phyloP scores from a whole-genome alignment of 2,888 invertebrate species.

The Auanema freiburgensis region DNA sequence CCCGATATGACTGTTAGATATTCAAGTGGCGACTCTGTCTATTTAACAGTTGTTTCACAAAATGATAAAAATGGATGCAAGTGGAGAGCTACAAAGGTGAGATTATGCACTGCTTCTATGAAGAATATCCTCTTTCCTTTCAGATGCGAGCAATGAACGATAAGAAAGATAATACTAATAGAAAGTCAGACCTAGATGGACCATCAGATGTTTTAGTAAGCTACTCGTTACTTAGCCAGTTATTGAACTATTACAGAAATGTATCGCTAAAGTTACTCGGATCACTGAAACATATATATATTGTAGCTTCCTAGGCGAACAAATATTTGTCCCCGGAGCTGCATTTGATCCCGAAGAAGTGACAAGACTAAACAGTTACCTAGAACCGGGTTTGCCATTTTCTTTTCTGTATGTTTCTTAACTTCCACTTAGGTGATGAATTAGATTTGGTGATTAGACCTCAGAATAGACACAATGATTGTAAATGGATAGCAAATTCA shows the following conservation, averaged over 20 bases:
- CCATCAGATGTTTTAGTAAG: no score
- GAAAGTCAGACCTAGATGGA: no score
- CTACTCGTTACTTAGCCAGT: no score
- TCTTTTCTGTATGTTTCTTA: not conserved
- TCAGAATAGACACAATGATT: constrained; percentile 17
- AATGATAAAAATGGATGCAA: constrained; percentile 16
- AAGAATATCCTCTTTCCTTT: no score
- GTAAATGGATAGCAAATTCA: constrained; percentile 15
- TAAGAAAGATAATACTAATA: no score
- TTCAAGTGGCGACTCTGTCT: constrained; percentile 12
- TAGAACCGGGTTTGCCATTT: not conserved
- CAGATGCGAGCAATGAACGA: no score
- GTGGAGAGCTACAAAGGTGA: constrained; percentile 17
- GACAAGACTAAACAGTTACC: constrained; percentile 6
- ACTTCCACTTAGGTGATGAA: constrained; percentile 1
- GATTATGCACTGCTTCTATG: no score
- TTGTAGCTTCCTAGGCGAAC: not conserved
- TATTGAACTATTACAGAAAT: no score
- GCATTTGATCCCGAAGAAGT: constrained; percentile 16
- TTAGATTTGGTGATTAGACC: constrained; percentile 14
- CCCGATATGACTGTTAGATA: constrained; percentile 15
- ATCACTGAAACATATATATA: no score
- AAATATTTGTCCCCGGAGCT: constrained; percentile 26
- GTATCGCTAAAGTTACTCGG: no score
- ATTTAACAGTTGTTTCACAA: constrained; percentile 15